A percentile compares a stretch with the other conserved stretches of the same genome.
Conservation (phyloP, 2,797 vertebrate genomes). For the Hemitrygon akajei region DNA sequence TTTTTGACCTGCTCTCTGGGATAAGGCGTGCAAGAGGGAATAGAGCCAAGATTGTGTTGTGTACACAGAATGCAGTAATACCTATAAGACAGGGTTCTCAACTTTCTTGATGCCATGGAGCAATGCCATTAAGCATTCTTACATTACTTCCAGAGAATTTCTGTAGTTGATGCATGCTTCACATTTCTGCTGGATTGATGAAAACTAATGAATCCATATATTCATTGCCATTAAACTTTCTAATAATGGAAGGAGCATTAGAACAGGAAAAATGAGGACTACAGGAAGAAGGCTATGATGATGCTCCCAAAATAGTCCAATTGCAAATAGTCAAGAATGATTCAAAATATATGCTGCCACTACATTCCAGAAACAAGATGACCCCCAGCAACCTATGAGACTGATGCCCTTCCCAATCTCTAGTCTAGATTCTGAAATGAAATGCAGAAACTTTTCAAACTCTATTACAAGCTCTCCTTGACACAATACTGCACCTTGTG, state of each 20-base stretch:
- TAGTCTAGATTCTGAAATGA: too few species aligned
- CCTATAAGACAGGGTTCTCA: background rate
- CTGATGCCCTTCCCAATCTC: background rate
- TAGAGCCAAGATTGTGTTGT: conserved; percentile 2
- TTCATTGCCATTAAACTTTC: background rate
- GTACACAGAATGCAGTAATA: conserved; percentile 17
- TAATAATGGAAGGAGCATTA: background rate
- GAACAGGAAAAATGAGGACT: background rate
- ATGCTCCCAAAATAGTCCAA: background rate
- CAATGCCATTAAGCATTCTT: background rate
- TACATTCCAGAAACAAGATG: background rate
- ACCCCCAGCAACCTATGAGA: background rate
- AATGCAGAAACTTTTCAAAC: too few species aligned
- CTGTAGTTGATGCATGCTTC: background rate
- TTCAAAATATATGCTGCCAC: background rate
- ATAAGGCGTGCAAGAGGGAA: conserved; percentile 15
- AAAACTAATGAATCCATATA: background rate
- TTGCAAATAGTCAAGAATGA: background rate
- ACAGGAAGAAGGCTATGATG: background rate
- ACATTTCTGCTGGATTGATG: background rate
- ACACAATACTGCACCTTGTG: too few species aligned
- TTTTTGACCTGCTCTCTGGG: conserved; percentile 1
- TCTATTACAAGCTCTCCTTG: too few species aligned
- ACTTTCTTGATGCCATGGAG: too few species aligned
- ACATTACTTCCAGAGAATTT: background rate